Evolutionary conservation across 1,140 invertebrate genomes (phyloP), one percentile per base, ranked within the genome.

Genomic region (Goniozus legneri): DNA sequence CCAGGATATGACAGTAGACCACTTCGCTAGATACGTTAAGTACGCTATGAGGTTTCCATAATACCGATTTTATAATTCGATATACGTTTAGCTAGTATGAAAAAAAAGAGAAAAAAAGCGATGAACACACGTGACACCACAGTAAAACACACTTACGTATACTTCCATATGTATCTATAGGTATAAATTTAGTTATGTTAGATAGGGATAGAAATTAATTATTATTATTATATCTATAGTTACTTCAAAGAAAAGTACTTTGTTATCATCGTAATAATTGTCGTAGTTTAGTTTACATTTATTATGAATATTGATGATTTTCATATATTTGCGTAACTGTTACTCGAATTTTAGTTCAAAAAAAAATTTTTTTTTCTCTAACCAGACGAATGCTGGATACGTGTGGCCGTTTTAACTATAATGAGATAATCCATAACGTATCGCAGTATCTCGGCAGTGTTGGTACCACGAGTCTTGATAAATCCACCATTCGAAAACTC

Each of bases 201-300:
- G 56, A 54, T 58, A 58, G 44, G 51, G 55, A 47, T 58, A 58
- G 55, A 42, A 33, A 4, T 35, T 47, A 47, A 35, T 50, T 54
- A 43, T 58, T 52, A 48, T 45, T 31, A 43, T 56, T 56, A 48
- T 42, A 30, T 58, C 44, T 58, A 59, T 56, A 54, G 21, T 18
- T 12, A 54, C 24, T 21, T 45, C 42, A 40, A 21, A 47, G 27
- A 33, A 42, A 46, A 42, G 47, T 44, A 44, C n/a, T 54, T 59
- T 46, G 44, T 47, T 48, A 42, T 46, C 55, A 58, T 65, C 48
- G 51, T 58, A 65, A 67, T 58, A 58, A 57, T 57, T 59, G 57
- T 59, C 41, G 57, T 59, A 59, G 57, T 51, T 48, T 59, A 59
- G 57, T 45, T 47, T 48, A 47, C 33, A 57, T 50, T 4, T 48